Base-by-base conservation (phyloP, 2,797 vertebrate genomes). In the Crossoptilon crossoptilon region DNA sequence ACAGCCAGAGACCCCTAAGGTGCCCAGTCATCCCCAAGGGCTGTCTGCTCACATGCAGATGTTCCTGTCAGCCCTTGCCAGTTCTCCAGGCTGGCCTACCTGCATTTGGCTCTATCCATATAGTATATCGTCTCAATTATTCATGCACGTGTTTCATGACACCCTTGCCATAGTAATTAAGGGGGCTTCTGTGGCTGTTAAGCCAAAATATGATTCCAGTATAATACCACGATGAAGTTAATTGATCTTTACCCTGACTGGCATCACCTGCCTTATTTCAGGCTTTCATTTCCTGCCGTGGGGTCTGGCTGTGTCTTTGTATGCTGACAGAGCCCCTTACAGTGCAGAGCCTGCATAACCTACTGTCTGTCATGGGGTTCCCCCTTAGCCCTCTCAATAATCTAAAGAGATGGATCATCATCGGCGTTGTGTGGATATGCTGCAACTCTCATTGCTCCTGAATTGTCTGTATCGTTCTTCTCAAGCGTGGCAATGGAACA, bases 401-500 rank as follows among this genome's bases (percentile, higher is more conserved):
- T 60, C 72, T 74, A 22, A 77, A 66, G 62, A 92, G 76, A 60
- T 8, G 7, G 87, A 75, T 60, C 3, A 0, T 53, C 78, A 85
- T 75, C 70, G 81, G 44, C 39, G 91, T 90, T 91, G 73, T 68
- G 91, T 92, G 56, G 67, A 14, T 93, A 83, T 76, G 87, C 49
- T 10, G 33, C 51, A 90, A 84, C 79, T 90, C 62, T 44, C 83
- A 69, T 67, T 90, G 68, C 43, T 93, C 84, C 59, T 56, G 69
- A 91, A 87, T 83, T 90, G 62, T 83, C 91, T 83, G 59, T 66
- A 85, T 55, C 7, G 26, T 84, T 92, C 63, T 81, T 68, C 60
- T 84, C n/a, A 63, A 55, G 86, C 3, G 31, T 85, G 75, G 78
- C 64, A 77, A 18, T 59, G 84, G 78, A 90, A 90, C 23, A 88